Base-by-base conservation (phyloP, 2,888 invertebrate species). In the Molorchus minor region DNA sequence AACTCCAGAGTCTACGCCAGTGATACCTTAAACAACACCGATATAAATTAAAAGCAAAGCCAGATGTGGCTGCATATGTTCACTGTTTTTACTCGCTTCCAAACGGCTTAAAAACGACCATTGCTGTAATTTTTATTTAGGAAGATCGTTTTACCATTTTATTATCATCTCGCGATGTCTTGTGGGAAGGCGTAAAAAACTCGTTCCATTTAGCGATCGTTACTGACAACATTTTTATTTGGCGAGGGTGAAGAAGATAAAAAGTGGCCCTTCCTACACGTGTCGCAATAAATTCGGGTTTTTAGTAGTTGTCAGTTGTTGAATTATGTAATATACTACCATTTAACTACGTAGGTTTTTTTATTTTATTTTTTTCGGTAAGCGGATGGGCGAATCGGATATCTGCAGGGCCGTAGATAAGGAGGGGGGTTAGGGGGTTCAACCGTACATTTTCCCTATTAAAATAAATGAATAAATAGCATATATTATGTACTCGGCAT, bases 41-140 rank as follows among this genome's bases (percentile, higher is more conserved):
- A 30, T 41, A 52, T 52, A 36, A 52, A 52, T 52, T 41, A 41
- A 33, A 41, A 19, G 30, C 29, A 19, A 41, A 52, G 52, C 52
- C 52, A 52, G 52, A 52, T 52, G 52, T 52, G 52, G 41, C 29
- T 52, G 41, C 52, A 52, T 36, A 30, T 52, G 52, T 52, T 52
- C 41, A 41, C 2, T 41, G 41, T 52, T 52, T 52, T 29, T 38
- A 38, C 25, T 29, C 49, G 4, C 38, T 38, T 29, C 49, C 21
- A 38, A 49, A 38, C 25, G 38, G 5, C 25, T 15, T 25, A 15
- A 38, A 45, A 29, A 38, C 38, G 38, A 40, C 38, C 16, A 49
- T 20, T 25, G 40, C 15, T 8, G 16, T 49, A 38, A 49, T 49
- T 38, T 16, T 49, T 38, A 25, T 40, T 49, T 40, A 49, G 29